Base-by-base conservation (phyloP, 2,113 vertebrate species). In the Callospermophilus lateralis region DNA sequence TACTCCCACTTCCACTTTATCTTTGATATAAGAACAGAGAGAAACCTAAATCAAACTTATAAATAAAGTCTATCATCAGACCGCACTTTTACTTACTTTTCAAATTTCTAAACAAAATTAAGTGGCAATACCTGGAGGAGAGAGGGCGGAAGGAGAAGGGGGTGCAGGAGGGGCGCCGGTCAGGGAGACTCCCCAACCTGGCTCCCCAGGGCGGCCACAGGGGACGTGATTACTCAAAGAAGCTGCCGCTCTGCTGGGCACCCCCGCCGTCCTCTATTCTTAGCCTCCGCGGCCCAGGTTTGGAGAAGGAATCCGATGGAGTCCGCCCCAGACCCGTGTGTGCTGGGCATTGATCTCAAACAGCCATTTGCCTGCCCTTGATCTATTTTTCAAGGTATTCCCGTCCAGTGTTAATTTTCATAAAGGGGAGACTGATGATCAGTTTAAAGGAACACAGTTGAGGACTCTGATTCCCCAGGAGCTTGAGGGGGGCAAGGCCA, bases 11-110 rank as follows among this genome's bases (percentile, higher is more conserved):
- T 98, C 98, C 97, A 98, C 97, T 98, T 98, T 98, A 99, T 98
- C 99, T 99, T 99, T 99, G 99, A 99, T 99, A 99, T 99, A 98
- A 99, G 99, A 99, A 99, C 99, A 99, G 99, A 99, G 99, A 98
- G 99, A 99, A 99, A 99, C 98, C 98, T 98, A 99, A 99, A 99
- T 99, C 99, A 99, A 99, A 98, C 98, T 98, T 98, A 99, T 99
- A 98, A 99, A 99, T 99, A 98, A 99, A 99, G 98, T 98, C 99
- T 98, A 98, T 99, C 98, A 99, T 99, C 98, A 98, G 95, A 89
- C 94, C 78, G 97, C 98, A 97, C 96, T 98, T 98, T 95, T 97
- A 94, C 98, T 98, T 97, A 98, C 98, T 99, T 98, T 98, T 98
- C 98, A 98, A 98, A 99, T 99, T 98, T 98, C 98, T 98, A 99